Evolutionary conservation across 1,140 invertebrate genomes (phyloP).

Genomic region (Diorhabda carinulata): DNA sequence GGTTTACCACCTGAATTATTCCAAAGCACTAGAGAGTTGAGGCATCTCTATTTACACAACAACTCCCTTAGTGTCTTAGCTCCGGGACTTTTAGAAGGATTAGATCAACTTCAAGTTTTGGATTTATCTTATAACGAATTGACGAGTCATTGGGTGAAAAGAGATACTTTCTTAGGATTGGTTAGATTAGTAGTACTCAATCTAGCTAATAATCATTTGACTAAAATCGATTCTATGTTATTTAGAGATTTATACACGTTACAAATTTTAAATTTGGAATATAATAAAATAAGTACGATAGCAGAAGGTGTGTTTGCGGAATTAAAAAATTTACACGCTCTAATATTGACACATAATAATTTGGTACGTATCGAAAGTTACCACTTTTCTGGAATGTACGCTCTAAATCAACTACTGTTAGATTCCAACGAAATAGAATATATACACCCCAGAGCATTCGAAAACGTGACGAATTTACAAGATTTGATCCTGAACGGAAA

Average conservation of each 20-base stretch:
- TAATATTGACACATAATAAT: slow-evolving; percentile 71
- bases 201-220: slow-evolving; percentile 69
- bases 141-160: slow-evolving; percentile 73
- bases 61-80: slow-evolving; percentile 74
- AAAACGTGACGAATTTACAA: slow-evolving; percentile 73
- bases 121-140: slow-evolving; percentile 75
- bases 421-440: slow-evolving; percentile 69
- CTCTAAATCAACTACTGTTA: slow-evolving; percentile 67
- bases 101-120: slow-evolving; percentile 71
- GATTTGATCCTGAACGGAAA: slow-evolving; percentile 78
- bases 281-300: slow-evolving; percentile 70
- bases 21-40: slow-evolving; percentile 61
- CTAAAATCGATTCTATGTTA: slow-evolving; percentile 64
- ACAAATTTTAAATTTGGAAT: slow-evolving; percentile 71
- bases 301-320: slow-evolving; percentile 70
- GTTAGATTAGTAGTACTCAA: slow-evolving; percentile 70
- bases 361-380: slow-evolving; percentile 63
- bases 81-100: slow-evolving; percentile 68
- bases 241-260: slow-evolving; percentile 73
- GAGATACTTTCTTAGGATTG: slow-evolving; percentile 71
- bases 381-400: slow-evolving; percentile 68
- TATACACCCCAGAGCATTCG: slow-evolving; percentile 69
- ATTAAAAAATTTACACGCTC: slow-evolving; percentile 70
- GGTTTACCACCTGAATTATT: slow-evolving; percentile 72
- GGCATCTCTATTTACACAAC: slow-evolving; percentile 72